These are phyloP conservation scores for Epinephelus coioides DNA, from an alignment of 2,797 vertebrate species.

Conservation along the genomic window DNA sequence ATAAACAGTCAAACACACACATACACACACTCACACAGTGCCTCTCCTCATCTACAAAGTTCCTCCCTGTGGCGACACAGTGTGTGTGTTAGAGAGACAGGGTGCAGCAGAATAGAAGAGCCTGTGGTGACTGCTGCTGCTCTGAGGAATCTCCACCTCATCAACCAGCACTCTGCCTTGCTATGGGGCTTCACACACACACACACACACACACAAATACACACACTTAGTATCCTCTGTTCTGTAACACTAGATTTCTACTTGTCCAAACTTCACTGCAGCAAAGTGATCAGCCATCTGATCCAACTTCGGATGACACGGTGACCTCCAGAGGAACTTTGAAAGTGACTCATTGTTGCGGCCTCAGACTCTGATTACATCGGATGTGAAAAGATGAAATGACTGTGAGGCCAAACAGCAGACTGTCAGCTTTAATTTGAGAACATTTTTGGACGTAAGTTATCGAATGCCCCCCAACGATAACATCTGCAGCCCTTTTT, in stretches of 20 bases:
- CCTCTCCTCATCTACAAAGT: slow-evolving; percentile 35
- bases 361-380: slow-evolving; percentile 57
- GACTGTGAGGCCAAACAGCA: slow-evolving; percentile 66
- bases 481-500: slow-evolving; percentile 29
- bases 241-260: slow-evolving; percentile 18
- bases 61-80: slow-evolving; percentile 49
- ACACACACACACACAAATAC: slow-evolving; percentile 12
- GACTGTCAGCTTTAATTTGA: slow-evolving; percentile 65
- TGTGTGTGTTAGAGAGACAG: slow-evolving; percentile 43
- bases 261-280: slow-evolving; percentile 38
- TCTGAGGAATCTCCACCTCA: slow-evolving; percentile 73
- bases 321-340: slow-evolving; percentile 63
- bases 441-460: slow-evolving; percentile 32
- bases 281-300: slow-evolving; percentile 32
- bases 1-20: slow-evolving; percentile 24
- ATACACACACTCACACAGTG: slow-evolving; percentile 23
- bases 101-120: slow-evolving; percentile 60
- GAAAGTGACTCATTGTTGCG: slow-evolving; percentile 67
- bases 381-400: slow-evolving; percentile 57
- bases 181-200: slow-evolving; percentile 24
- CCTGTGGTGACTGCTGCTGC: slow-evolving; percentile 75
- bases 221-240: slow-evolving; percentile 8
- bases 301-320: slow-evolving; percentile 46
- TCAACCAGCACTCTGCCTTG: slow-evolving; percentile 55
- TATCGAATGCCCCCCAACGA: slow-evolving; percentile 38